Conservation (phyloP, 2,113 vertebrate genomes). For the Martes martes region DNA sequence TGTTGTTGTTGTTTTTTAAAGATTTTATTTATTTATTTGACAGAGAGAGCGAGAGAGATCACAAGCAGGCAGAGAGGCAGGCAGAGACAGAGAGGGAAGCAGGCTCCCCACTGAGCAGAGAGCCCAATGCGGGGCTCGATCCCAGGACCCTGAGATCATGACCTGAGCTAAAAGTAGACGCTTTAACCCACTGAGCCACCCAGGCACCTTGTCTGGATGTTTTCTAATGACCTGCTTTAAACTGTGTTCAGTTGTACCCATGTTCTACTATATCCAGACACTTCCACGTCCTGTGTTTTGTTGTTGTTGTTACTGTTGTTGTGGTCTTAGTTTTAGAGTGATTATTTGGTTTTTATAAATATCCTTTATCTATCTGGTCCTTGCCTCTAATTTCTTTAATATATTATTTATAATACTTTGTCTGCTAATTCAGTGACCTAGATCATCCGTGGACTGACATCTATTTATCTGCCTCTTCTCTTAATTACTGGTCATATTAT, state of each 20-base stretch:
- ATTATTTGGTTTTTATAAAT: not conserved
- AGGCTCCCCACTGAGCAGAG: no score
- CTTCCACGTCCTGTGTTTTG: not conserved
- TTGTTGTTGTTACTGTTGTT: no score
- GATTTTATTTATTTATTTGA: no score
- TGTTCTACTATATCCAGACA: not conserved
- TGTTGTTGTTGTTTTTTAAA: no score
- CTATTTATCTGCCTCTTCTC: not conserved
- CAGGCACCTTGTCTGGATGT: not conserved
- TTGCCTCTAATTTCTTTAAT: not conserved
- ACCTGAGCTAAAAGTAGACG: no score
- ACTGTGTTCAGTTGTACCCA: not conserved
- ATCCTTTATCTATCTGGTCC: not conserved
- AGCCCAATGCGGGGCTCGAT: no score
- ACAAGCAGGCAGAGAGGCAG: no score
- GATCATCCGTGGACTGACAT: not conserved
- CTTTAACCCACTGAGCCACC: no score
- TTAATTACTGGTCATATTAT: not conserved
- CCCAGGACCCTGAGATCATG: no score
- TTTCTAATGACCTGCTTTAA: not conserved
- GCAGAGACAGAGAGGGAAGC: no score
- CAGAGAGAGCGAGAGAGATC: no score
- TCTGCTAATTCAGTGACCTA: not conserved
- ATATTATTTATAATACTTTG: not conserved
- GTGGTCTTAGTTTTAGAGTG: not conserved